These are phyloP conservation scores for Entomobrya proxima DNA, from an alignment of 2,888 invertebrate species.

Conservation along the genomic window DNA sequence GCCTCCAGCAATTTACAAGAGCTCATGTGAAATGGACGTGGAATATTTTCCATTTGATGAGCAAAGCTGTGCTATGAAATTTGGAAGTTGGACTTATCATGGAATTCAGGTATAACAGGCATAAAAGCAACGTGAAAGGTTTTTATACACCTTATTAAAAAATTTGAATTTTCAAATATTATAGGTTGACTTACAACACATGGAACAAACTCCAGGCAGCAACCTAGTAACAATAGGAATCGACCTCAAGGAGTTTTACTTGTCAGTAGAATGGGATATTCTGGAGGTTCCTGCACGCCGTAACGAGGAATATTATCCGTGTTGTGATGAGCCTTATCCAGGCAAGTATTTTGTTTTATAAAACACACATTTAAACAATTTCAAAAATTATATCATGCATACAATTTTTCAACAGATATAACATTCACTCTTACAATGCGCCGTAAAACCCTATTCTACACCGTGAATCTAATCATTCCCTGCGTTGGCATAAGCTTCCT, in stretches of 20 bases:
- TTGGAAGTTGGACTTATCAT: conserved; percentile 96
- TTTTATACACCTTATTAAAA: too few species aligned
- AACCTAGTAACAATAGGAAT: conserved; percentile 92
- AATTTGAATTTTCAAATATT: too few species aligned
- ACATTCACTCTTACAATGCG: conserved; percentile 99
- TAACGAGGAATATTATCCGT: conserved; percentile 94
- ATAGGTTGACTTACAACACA: conserved; percentile 91
- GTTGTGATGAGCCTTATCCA: conserved; percentile 67
- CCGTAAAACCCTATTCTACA: conserved; percentile 97
- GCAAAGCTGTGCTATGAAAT: conserved; percentile 97
- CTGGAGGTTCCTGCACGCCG: conserved; percentile 92
- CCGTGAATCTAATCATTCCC: conserved; percentile 96
- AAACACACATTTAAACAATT: too few species aligned
- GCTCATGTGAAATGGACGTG: conserved; percentile 87
- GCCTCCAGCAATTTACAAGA: conserved; percentile 88
- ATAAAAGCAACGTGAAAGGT: too few species aligned
- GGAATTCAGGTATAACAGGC: conserved; percentile 88
- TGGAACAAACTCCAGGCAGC: conserved; percentile 89
- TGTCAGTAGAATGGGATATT: conserved; percentile 98
- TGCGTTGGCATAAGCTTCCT: too few species aligned
- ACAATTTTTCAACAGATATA: too few species aligned
- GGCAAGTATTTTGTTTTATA: too few species aligned
- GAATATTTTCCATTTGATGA: conserved; percentile 98
- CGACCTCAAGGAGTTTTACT: conserved; percentile 95
- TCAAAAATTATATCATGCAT: too few species aligned